Base-by-base conservation (phyloP, 1,140 invertebrate genomes). In the Zaprionus davidi region DNA sequence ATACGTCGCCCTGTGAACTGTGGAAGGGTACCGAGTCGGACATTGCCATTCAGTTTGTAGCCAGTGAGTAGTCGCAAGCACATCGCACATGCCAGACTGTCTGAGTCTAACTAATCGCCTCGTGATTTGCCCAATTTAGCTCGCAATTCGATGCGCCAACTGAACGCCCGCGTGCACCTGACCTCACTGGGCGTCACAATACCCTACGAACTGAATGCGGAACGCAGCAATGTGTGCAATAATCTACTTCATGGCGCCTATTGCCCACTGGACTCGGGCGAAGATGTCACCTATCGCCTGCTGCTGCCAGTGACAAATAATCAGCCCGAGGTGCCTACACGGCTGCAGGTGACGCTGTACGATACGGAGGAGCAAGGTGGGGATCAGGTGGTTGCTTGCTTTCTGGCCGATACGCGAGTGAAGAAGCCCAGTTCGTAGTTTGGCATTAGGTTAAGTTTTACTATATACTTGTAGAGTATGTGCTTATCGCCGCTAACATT, bases 281-380 rank as follows among this genome's bases (percentile, higher is more conserved):
- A 92, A 57, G 91, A 92, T 85, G 91, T 81, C 36, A 91, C 83
- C 68, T 92, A 92, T 57, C 66, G 78, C 24, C 71, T 92, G 31
- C 31, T 77, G 3, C 38, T 92, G 53, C 60, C 85, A 0, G 60
- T 92, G 26, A 57, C 62, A 26, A 71, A 34, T 49, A 78, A 60
- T 38, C 82, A 85, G 36, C 90, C 77, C 0, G 90, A 92, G 57
- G 82, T 92, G 17, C 90, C 85, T 38, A 83, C 77, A 0, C 80
- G 79, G 11, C 56, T 92, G 6, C 78, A 91, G 46, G 79, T 92
- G 20, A 76, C 71, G 1, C 64, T 92, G 0, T 38, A 79, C 5
- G 90, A 92, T 74, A 38, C 56, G 0, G 71, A 68, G 0, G 26
- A 46, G 6, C 41, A 46, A 7, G 41, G 77, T 4, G 64, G 38